phyloP scores from a whole-genome alignment of 2,797 vertebrate species.

The Poeciliopsis paucimaculata region DNA sequence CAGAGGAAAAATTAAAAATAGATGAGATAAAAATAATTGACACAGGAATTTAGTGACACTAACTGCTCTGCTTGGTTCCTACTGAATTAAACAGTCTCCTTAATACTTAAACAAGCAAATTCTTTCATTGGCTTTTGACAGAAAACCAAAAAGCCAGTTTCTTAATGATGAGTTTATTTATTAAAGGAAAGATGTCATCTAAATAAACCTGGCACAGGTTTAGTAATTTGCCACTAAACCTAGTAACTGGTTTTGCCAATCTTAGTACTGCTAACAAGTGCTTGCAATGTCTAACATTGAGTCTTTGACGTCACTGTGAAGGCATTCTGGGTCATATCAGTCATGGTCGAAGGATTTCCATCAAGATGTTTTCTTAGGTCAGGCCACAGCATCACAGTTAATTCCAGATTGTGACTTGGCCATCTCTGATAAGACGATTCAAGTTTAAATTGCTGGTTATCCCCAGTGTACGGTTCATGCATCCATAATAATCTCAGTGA shows the following conservation, averaged over 20 bases:
- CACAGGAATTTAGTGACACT: slow-evolving; percentile 57
- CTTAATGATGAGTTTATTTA: not conserved
- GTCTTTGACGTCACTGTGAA: not conserved
- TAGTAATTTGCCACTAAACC: not conserved
- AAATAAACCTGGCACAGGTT: not conserved
- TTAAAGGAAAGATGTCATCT: not conserved
- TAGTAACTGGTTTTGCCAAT: not conserved
- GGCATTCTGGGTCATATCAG: not conserved
- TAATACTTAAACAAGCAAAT: slow-evolving; percentile 27
- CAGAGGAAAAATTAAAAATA: slow-evolving; percentile 79
- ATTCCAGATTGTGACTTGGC: not conserved
- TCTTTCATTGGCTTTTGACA: slow-evolving; percentile 34
- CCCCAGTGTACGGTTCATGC: no score
- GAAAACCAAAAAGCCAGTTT: slow-evolving; percentile 29
- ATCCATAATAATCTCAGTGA: no score
- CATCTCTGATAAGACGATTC: not conserved
- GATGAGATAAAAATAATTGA: slow-evolving; percentile 76
- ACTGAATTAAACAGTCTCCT: slow-evolving; percentile 44
- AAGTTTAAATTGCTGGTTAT: no score
- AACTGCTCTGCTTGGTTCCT: slow-evolving; percentile 50
- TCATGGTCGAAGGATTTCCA: not conserved
- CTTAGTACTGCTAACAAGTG: not conserved
- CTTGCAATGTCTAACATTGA: not conserved
- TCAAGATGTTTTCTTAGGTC: not conserved
- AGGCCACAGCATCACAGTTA: not conserved